phyloP scores from a whole-genome alignment of 2,888 invertebrate genomes.

The Toxonevra muliebris region DNA sequence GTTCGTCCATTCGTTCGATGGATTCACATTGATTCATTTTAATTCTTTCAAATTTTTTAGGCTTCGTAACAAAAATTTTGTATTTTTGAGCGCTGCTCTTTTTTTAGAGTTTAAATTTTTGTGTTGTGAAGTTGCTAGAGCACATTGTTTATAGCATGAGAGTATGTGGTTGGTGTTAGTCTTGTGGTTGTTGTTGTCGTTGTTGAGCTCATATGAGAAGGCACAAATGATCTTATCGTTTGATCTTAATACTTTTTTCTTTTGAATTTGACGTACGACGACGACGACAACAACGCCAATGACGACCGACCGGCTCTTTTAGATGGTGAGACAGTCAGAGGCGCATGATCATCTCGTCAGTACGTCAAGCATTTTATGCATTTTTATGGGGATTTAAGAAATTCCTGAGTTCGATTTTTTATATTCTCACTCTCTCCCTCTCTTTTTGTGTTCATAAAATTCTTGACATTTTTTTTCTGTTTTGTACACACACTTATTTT shows the following conservation, averaged over 20 bases:
- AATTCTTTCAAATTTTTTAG: conserved; percentile 1
- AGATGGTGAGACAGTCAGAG: too few species aligned
- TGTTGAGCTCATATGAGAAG: conserved; percentile 7
- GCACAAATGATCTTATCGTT: conserved; percentile 58
- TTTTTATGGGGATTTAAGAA: conserved; percentile 26
- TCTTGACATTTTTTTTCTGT: too few species aligned
- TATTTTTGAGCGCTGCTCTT: background rate
- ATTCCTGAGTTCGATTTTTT: conserved; percentile 11
- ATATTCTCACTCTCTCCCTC: too few species aligned
- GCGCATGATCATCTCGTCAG: too few species aligned
- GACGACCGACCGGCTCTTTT: background rate
- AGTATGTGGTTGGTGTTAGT: background rate
- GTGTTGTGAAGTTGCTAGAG: conserved; percentile 36
- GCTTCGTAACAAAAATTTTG: background rate
- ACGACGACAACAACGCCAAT: background rate
- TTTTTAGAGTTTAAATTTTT: conserved; percentile 7
- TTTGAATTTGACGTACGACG: conserved; percentile 53
- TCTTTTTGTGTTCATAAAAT: background rate
- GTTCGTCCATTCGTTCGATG: background rate
- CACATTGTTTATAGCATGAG: conserved; percentile 17
- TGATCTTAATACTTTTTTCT: conserved; percentile 58
- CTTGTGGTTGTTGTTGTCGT: conserved; percentile 3
- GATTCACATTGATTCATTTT: conserved; percentile 5
- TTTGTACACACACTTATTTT: too few species aligned
- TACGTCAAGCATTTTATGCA: background rate